Evolutionary conservation across 2,888 invertebrate species (phyloP), one percentile per base, ranked within the genome.

Genomic region (Sylvicola cinctus): DNA sequence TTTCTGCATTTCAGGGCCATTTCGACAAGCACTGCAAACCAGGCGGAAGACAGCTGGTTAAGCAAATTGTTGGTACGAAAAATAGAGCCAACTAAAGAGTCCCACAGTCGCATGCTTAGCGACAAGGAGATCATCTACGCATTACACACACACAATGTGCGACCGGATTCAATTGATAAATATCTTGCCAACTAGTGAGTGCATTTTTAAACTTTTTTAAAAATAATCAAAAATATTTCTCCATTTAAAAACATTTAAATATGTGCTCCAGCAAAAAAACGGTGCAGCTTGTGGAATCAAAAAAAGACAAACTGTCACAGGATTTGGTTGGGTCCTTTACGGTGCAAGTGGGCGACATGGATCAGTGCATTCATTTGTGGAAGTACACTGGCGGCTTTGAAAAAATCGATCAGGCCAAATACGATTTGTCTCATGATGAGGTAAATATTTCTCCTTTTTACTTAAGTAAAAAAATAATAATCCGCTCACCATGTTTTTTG

Each of bases 341-440:
- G 0, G 95, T 95, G 2, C 78, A 80, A 35, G 85, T 88, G 27
- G 98, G 98, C 25, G 95, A 96, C 51, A 80, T 95, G 65, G 96
- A 98, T 63, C 96, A 98, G 61, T 88, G 79, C 13, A 63, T 98
- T 39, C 95, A 98, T 58, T 65, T 98, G 36, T 96, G 95, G 95
- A 76, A 80, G 49, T 93, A 88, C 53, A 79, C 76, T 10, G 88
- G 91, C 32, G 96, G 96, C 15, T 96, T 88, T 50, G 72, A 80
- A 49, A 72, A 75, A 45, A 76, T 88, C 46, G 88, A 88, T 58
- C 67, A 70, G 45, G 76, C 80, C 20, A 76, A 79, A 49, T 62
- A 66, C 41, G 54, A 75, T 39, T 65, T 83, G 33, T 66, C 61
- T 43, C 64, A 70, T 46, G 77, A 78, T 57, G 55, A 67, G 49